Evolutionary conservation across 1,140 invertebrate genomes (phyloP).

Genomic region (Hyles euphorbiae): DNA sequence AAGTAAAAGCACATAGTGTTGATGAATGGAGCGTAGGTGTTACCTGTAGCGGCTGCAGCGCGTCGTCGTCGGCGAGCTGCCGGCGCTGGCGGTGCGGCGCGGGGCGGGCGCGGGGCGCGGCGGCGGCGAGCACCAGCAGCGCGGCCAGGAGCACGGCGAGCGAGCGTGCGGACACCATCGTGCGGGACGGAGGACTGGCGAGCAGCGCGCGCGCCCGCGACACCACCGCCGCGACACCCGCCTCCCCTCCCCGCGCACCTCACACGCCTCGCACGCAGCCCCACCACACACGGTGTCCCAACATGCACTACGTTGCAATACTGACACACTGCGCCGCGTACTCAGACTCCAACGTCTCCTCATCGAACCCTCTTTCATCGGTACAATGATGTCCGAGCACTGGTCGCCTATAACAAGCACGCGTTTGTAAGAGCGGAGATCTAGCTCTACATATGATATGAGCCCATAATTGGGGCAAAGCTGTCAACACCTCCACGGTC

Average conservation of each 20-base stretch:
- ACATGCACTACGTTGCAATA: no score
- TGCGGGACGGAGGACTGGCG: constrained; percentile 23
- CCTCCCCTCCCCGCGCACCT: not conserved
- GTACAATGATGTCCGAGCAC: no score
- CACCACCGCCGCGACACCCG: constrained; percentile 12
- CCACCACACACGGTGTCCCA: not conserved
- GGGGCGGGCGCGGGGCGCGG: constrained; percentile 23
- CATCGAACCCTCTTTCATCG: no score
- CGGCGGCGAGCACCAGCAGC: constrained; percentile 16
- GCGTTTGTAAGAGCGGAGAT: no score
- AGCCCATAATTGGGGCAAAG: not conserved
- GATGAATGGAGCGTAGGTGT: constrained; percentile 9
- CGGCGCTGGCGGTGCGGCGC: constrained; percentile 29
- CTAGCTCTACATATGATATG: no score
- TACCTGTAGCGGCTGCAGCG: constrained; percentile 57
- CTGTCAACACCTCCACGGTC: not conserved
- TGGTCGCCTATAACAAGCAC: no score
- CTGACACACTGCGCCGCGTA: no score
- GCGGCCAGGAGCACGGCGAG: constrained; percentile 21
- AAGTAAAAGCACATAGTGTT: not conserved
- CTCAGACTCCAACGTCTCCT: no score
- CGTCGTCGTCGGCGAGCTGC: constrained; percentile 53
- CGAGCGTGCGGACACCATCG: constrained; percentile 39
- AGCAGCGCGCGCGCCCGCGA: constrained; percentile 7
- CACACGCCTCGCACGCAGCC: not conserved